Percentiles rank a stretch among this genome's conserved stretches.
phyloP scores from a whole-genome alignment of 1,140 invertebrate genomes.

The Ditylenchus dipsaci region DNA sequence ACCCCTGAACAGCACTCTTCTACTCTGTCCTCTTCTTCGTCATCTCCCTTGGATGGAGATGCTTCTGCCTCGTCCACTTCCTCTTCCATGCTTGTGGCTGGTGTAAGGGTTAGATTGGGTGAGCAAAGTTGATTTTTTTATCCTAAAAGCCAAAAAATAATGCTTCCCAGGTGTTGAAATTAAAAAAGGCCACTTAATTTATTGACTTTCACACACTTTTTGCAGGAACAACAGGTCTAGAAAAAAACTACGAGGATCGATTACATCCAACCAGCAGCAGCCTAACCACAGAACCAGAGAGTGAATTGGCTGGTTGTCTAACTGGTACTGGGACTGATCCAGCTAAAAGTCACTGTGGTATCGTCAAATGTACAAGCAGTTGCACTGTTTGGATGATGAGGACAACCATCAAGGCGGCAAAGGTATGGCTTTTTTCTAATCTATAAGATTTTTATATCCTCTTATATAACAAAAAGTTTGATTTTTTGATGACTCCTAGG shows the following conservation, averaged over 20 bases:
- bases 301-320: not conserved
- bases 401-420: too few relatives aligned
- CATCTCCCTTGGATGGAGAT: not conserved
- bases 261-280: not conserved
- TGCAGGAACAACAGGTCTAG: too few relatives aligned
- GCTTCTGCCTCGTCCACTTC: not conserved
- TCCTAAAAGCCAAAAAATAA: too few relatives aligned
- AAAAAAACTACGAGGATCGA: not conserved
- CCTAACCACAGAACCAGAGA: too few relatives aligned
- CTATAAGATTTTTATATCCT: too few relatives aligned
- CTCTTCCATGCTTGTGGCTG: not conserved
- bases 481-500: too few relatives aligned
- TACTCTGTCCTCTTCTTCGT: not conserved
- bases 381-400: not conserved
- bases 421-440: not conserved
- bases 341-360: not conserved
- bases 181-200: too few relatives aligned
- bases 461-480: too few relatives aligned
- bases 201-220: too few relatives aligned
- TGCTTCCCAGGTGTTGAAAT: too few relatives aligned
- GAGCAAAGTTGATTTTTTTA: too few relatives aligned
- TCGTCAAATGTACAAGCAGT: slow-evolving; percentile 2
- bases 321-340: not conserved
- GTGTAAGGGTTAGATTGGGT: too few relatives aligned
- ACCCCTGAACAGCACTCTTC: not conserved